Conservation (phyloP, 2,888 invertebrate genomes). For the Drosophila robusta region DNA sequence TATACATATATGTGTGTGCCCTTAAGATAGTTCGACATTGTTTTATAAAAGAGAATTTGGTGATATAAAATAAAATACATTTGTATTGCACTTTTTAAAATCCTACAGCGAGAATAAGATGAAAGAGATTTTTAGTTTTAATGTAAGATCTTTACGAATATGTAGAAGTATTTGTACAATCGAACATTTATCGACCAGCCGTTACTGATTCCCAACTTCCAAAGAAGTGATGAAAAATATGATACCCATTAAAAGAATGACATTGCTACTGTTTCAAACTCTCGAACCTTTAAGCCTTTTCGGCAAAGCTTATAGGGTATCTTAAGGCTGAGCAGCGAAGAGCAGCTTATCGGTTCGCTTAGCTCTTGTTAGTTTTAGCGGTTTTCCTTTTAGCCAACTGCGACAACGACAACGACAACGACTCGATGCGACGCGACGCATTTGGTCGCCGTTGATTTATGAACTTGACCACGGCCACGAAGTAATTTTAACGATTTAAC, state of each 20-base stretch:
- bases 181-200: too few relatives aligned
- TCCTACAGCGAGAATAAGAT: too few relatives aligned
- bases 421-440: slow-evolving; percentile 30
- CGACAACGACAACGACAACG: slow-evolving; percentile 49
- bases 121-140: too few relatives aligned
- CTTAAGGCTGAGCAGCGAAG: background rate
- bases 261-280: too few relatives aligned
- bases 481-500: slow-evolving; percentile 79
- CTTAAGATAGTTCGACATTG: too few relatives aligned
- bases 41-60: too few relatives aligned
- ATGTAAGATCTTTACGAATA: too few relatives aligned
- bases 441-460: slow-evolving; percentile 74
- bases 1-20: background rate
- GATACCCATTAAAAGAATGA: background rate
- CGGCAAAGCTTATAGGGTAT: slow-evolving; percentile 35
- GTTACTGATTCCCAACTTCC: too few relatives aligned
- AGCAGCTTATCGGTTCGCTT: slow-evolving; percentile 19
- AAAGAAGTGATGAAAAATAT: background rate
- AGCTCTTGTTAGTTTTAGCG: slow-evolving; percentile 50
- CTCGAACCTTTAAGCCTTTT: too few relatives aligned
- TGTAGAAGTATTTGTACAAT: too few relatives aligned
- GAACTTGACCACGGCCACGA: slow-evolving; percentile 79
- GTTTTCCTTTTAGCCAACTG: slow-evolving; percentile 66
- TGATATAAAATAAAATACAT: too few relatives aligned
- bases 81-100: too few relatives aligned